Evolutionary conservation across 2,888 invertebrate species (phyloP).

Genomic region (Hanleya hanleyi): DNA sequence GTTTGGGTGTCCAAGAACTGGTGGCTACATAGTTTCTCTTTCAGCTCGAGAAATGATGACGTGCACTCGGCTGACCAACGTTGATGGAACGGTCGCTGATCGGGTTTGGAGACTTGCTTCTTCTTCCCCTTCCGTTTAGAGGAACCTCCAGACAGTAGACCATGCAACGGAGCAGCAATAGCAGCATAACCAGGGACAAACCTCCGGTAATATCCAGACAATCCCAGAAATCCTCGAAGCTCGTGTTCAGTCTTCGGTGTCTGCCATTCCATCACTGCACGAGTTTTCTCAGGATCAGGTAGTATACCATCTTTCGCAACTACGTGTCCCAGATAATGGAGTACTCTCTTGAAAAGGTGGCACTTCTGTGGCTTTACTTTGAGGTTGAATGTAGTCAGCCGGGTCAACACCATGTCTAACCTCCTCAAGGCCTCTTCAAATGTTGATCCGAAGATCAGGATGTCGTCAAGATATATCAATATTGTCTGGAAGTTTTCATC

Average conservation of each 20-base stretch:
- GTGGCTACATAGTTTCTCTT: neutral
- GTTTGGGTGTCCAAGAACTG: neutral
- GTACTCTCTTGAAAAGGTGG: neutral
- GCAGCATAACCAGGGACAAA: neutral
- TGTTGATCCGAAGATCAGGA: no score
- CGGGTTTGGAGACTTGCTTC: no score
- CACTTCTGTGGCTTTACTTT: neutral
- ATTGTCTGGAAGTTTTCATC: slow-evolving; percentile 37
- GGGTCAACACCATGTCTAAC: slow-evolving; percentile 23
- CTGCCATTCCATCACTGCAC: neutral
- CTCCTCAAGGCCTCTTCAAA: no score
- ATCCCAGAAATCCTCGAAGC: neutral
- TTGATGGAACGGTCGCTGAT: no score
- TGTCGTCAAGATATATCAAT: slow-evolving; percentile 44
- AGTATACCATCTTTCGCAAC: neutral
- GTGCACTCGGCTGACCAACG: no score
- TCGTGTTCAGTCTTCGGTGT: neutral
- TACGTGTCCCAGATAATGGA: slow-evolving; percentile 9
- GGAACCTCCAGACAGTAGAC: neutral
- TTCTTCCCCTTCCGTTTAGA: no score
- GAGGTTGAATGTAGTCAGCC: neutral
- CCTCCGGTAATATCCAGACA: neutral
- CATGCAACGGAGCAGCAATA: slow-evolving; percentile 1
- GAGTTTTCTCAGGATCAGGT: neutral
- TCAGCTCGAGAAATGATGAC: no score